Evolutionary conservation across 2,797 vertebrate genomes (phyloP).

Genomic region (Chaenodraco wilsoni): DNA sequence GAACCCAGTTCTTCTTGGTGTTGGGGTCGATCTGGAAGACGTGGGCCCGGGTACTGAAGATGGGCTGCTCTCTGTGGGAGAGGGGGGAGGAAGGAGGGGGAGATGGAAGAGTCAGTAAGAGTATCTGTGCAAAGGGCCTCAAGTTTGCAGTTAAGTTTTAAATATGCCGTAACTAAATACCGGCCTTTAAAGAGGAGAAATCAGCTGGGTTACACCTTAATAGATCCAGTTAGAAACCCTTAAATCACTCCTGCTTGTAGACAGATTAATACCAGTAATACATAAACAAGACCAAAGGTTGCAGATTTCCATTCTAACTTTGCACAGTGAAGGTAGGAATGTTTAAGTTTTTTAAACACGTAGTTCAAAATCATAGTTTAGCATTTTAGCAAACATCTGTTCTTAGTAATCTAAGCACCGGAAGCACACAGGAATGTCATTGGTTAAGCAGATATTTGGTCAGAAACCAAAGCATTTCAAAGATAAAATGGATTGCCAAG

Average conservation of each 20-base stretch:
- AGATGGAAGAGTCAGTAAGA: not conserved
- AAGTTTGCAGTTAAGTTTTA: not conserved
- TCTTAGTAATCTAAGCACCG: no score
- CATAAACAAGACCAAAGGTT: not conserved
- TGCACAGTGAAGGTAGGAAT: no score
- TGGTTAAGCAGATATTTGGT: no score
- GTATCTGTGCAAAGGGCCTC: conserved; percentile 9
- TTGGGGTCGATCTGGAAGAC: conserved; percentile 99
- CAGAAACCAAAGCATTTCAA: no score
- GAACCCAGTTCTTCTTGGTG: conserved; percentile 99
- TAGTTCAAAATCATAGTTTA: no score
- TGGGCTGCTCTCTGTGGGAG: conserved; percentile 92
- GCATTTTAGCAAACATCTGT: no score
- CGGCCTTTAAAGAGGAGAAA: not conserved
- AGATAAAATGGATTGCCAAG: no score
- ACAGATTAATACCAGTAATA: not conserved
- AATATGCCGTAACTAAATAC: not conserved
- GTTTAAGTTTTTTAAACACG: no score
- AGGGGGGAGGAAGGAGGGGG: not conserved
- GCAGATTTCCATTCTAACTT: no score
- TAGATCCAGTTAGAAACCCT: conserved; percentile 5
- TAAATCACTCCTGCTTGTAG: not conserved
- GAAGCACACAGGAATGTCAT: no score
- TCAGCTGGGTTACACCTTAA: conserved; percentile 4
- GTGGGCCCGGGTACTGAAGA: conserved; percentile 97